Evolutionary conservation across 2,888 invertebrate species (phyloP).

Genomic region (Tinea pellionella): DNA sequence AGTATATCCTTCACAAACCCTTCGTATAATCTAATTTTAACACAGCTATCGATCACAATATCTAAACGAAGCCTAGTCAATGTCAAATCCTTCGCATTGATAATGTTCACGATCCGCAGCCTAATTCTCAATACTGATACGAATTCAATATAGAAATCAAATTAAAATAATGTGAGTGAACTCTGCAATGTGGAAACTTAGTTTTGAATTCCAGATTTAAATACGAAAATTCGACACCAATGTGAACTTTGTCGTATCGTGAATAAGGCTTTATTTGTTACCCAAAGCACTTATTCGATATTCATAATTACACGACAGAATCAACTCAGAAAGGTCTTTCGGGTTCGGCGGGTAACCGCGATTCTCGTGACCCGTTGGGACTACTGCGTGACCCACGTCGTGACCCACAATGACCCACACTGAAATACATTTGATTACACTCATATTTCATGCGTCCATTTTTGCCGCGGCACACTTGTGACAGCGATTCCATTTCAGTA

Average conservation of each 20-base stretch:
- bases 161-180: neutral
- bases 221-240: neutral
- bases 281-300: conserved; percentile 6
- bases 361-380: neutral
- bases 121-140: neutral
- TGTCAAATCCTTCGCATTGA: neutral
- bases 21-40: neutral
- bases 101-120: neutral
- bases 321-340: neutral
- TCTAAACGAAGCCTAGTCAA: neutral
- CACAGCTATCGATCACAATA: neutral
- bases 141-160: neutral
- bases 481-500: conserved; percentile 31
- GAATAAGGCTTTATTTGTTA: neutral
- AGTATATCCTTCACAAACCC: neutral
- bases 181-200: neutral
- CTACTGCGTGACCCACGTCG: conserved; percentile 7
- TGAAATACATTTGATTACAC: conserved; percentile 32
- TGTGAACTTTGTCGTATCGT: neutral
- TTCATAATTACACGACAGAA: conserved; percentile 6
- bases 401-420: conserved; percentile 18
- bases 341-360: neutral
- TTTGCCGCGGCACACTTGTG: conserved; percentile 31
- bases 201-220: neutral
- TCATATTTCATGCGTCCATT: conserved; percentile 37